Evolutionary conservation across 2,113 vertebrate species (phyloP).

Genomic region (Dendrocopos noguchii): DNA sequence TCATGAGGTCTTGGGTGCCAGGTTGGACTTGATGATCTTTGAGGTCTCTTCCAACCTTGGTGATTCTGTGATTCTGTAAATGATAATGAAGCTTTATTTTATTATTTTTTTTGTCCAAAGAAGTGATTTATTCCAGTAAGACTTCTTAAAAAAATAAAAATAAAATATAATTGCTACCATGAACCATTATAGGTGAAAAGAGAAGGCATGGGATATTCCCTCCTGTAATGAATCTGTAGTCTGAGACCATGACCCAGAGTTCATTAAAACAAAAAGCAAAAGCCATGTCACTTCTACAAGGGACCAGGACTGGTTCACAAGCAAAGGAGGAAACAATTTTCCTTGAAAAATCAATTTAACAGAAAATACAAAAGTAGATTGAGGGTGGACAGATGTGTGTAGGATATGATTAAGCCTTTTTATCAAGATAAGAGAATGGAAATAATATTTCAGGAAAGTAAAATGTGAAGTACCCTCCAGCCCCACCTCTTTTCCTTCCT

Average conservation of each 20-base stretch:
- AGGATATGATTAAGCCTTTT: background rate
- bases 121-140: background rate
- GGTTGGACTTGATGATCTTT: too few relatives aligned
- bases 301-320: background rate
- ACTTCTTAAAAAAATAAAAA: background rate
- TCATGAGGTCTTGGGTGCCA: too few relatives aligned
- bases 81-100: background rate
- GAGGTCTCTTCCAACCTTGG: too few relatives aligned
- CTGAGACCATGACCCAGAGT: background rate
- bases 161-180: background rate
- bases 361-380: background rate
- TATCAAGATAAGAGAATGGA: background rate
- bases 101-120: background rate
- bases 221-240: background rate
- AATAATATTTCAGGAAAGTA: background rate
- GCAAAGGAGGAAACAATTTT: background rate
- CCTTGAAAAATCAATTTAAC: background rate
- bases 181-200: background rate
- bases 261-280: background rate
- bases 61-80: too few relatives aligned
- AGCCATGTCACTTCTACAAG: background rate
- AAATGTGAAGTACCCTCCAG: background rate
- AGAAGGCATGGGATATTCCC: background rate
- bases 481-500: accelerated
- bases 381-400: background rate